Conservation (phyloP, 2,113 vertebrate species). For the Sakesphorus luctuosus region DNA sequence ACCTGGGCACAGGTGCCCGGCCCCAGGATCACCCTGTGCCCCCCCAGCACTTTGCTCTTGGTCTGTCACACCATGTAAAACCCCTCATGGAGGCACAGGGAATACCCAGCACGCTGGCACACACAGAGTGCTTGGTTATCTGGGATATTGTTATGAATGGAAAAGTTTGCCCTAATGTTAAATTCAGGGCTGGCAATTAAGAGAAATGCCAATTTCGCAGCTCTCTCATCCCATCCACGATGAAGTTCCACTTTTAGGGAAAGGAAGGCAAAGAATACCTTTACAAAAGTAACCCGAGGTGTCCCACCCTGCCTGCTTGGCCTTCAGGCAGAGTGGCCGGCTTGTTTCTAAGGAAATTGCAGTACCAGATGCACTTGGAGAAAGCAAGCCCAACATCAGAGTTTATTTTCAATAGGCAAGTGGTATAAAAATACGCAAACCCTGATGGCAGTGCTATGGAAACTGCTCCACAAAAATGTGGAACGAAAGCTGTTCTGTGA, state of each 20-base stretch:
- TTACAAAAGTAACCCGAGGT: constrained; percentile 40
- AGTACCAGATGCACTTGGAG: constrained; percentile 61
- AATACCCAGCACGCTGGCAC: not conserved
- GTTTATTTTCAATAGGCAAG: constrained; percentile 78
- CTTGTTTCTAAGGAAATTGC: constrained; percentile 61
- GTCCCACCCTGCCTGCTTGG: constrained; percentile 11
- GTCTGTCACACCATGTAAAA: not conserved
- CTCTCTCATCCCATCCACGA: not conserved
- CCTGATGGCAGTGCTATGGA: constrained; percentile 69
- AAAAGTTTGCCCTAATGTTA: constrained; percentile 30
- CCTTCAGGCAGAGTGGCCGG: constrained; percentile 3
- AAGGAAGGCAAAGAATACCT: constrained; percentile 46
- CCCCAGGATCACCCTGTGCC: not conserved
- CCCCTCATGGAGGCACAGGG: not conserved
- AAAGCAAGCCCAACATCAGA: constrained; percentile 68
- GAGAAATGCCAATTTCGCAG: constrained; percentile 9
- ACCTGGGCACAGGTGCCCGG: not conserved
- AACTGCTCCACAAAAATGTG: constrained; percentile 81
- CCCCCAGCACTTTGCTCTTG: not conserved
- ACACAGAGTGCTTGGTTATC: not conserved
- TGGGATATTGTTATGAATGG: not conserved
- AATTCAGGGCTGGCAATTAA: constrained; percentile 21
- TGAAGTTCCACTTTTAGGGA: constrained; percentile 8
- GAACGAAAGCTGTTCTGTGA: constrained; percentile 81
- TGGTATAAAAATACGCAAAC: constrained; percentile 73